phyloP scores from a whole-genome alignment of 2,797 vertebrate species.

The Dipus sagitta region DNA sequence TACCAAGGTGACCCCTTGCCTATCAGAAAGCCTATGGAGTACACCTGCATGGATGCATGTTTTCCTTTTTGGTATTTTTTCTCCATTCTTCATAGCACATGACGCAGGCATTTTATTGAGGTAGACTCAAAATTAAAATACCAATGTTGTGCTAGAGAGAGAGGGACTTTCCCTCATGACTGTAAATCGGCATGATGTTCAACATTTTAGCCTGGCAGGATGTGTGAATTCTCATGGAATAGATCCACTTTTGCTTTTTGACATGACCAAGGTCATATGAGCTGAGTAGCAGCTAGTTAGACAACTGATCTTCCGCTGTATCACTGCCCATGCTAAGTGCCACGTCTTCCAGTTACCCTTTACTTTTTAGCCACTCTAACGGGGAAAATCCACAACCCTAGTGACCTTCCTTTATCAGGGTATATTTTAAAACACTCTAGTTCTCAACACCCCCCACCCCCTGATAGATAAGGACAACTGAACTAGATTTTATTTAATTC shows the following conservation, averaged over 20 bases:
- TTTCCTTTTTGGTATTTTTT: not conserved
- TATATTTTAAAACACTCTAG: not conserved
- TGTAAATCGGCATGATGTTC: not conserved
- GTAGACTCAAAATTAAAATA: slow-evolving; percentile 15
- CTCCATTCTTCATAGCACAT: not conserved
- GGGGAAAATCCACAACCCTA: not conserved
- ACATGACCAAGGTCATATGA: not conserved
- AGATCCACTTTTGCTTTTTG: not conserved
- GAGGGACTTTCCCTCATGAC: not conserved
- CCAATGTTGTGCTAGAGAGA: not conserved
- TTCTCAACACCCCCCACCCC: not conserved
- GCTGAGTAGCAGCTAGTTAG: not conserved
- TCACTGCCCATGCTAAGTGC: not conserved
- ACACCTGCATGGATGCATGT: not conserved
- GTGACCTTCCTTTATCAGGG: not conserved
- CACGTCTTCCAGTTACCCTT: not conserved
- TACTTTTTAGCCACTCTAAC: not conserved
- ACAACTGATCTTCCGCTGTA: not conserved
- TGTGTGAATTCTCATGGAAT: not conserved
- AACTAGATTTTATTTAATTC: not conserved
- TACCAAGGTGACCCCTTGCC: rapidly evolving
- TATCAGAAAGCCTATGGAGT: not conserved
- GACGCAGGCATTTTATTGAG: not conserved
- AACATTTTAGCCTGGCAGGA: not conserved
- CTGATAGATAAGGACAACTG: not conserved